Evolutionary conservation across 2,888 invertebrate species (phyloP), one percentile per base, ranked within the genome.

Genomic region (Zhengitettix transpicula): DNA sequence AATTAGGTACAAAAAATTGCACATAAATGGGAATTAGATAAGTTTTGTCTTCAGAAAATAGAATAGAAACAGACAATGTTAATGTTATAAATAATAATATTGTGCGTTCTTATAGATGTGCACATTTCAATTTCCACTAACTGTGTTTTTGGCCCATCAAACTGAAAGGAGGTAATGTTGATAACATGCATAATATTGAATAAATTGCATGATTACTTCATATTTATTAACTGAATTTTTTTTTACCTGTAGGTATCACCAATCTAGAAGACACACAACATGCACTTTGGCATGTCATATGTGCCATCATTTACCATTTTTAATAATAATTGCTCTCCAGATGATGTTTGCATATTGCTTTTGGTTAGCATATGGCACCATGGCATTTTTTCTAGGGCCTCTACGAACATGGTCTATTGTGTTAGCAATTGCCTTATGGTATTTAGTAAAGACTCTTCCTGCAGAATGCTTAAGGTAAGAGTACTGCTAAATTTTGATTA

Each of bases 381-480:
- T 87, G 69, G 86, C 90, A 1, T 81, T 87, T 63, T 65, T 89
- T 58, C 74, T 90, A 63, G 88, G 89, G 57, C 89, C 90, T 0
- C 73, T 91, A 56, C 77, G 89, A 66, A 87, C 88, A 0, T 91
- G 90, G 86, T 86, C 88, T 58, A 75, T 89, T 57, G 69, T 83
- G 56, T 71, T 89, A 63, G 85, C 85, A 62, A 67, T 82, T 56
- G 69, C 81, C 61, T 69, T 88, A 61, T 88, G 85, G 83, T 81
- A 82, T 69, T 80, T 80, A 67, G 78, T 80, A 10, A 69, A 81
- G 65, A 77, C 75, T 59, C 74, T 86, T 67, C 82, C 84, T 1
- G 75, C 78, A 60, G 77, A 79, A 62, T 80, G 79, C 69, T 77
- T 81, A 68, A 81, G 81, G 85, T 85, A 73, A 63, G 67, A 67